Base-by-base conservation (phyloP, 2,113 vertebrate species). In the mouse (Mus musculus) region DNA sequence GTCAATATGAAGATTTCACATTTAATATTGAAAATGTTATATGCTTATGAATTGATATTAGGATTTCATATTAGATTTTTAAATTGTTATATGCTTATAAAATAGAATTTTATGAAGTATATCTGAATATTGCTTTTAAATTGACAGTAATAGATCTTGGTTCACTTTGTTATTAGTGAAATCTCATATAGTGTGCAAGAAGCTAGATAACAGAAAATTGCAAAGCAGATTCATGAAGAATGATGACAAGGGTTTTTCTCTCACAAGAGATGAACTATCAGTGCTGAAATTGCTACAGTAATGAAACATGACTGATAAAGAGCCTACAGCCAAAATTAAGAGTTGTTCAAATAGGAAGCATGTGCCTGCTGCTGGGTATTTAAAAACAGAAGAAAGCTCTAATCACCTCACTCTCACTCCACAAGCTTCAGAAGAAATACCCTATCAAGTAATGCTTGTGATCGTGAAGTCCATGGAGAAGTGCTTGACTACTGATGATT, bases 121-220 rank as follows among this genome's bases (percentile, higher is more conserved):
- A 86, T 81, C 30, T 82, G 89, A 91, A 96, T 86, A 96, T 93
- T 95, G 52, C 54, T 97, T 97, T 95, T 92, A 94, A 97, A 93
- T 90, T 89, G 93, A 73, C 67, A 97, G 86, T 88, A 94, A 94
- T 73, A 84, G 56, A 91, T 26, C 28, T 49, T 94, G 59, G 19
- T 78, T 91, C 92, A 92, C 82, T 97, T 92, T 90, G 46, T 59
- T 80, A 84, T 89, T 93, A 94, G 91, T 91, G 61, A 92, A 89
- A 91, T 94, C 82, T 93, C 71, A 88, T n/a, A 69, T 1, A 89
- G 0, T 80, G 82, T 88, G 33, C 91, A 95, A 94, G 39, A 88
- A 30, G 93, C 56, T 42, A 90, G 88, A 89, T 85, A 94, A 95
- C 46, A 76, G 72, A 96, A 95, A 95, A 95, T 93, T 84, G 72